Evolutionary conservation across 2,888 invertebrate species (phyloP), one percentile per base, ranked within the genome.

Genomic region (Papilio protenor): DNA sequence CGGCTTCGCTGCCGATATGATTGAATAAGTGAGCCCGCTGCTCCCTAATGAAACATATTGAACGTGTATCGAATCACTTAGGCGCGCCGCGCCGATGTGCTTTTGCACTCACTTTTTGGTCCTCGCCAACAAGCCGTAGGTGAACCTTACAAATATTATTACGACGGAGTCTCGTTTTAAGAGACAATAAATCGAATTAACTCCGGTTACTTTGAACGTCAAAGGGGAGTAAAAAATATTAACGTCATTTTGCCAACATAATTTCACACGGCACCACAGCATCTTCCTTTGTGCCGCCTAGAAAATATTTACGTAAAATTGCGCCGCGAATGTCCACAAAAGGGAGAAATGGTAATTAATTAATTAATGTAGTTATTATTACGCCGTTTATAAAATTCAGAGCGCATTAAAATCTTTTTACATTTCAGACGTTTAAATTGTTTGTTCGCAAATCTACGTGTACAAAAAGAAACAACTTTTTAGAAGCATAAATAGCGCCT

Each of bases 61-160:
- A 93, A 93, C 91, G 90, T 92, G 92, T 94, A 94, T 94, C 92
- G 93, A 93, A 92, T 93, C 94, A 94, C 94, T 94, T 94, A 94
- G 92, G 87, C 88, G 83, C 84, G 27, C 59, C 59, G 59, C 23
- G 84, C 86, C 87, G 88, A 88, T 91, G 91, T 91, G 92, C 91
- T 91, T 85, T 90, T 92, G 92, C 92, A 92, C 90, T 91, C 90
- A 87, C 90, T 90, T 92, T 91, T 91, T 87, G 88, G 88, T 85
- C 85, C 88, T 87, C 86, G 88, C 87, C 91, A 92, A 92, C 92
- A 91, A 91, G 88, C 87, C 91, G 90, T 92, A 92, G 93, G 92
- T 92, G 91, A 91, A 90, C 90, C 90, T 87, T 87, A 89, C 88
- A 94, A 94, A 94, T 92, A 92, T 87, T 88, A 90, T 94, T 94